Evolutionary conservation across 1,140 invertebrate species (phyloP).

Genomic region (Cardiocondyla obscurior): DNA sequence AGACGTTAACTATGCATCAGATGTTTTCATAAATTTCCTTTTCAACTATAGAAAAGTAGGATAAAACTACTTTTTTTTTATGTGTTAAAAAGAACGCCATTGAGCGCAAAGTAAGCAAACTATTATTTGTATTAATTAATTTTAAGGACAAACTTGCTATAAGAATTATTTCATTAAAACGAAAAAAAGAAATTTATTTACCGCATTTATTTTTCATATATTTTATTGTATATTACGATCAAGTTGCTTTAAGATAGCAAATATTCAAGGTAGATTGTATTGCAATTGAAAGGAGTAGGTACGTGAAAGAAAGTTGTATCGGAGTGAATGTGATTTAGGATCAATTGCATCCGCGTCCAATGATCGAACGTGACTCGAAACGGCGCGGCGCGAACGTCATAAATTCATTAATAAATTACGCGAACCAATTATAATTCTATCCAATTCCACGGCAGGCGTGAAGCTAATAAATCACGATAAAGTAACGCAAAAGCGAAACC

Average conservation of each 20-base stretch:
- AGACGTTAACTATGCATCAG: background rate
- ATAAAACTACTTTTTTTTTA: background rate
- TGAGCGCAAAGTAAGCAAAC: background rate
- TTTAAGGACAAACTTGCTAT: background rate
- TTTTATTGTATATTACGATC: background rate
- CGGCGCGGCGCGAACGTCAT: slow-evolving; percentile 58
- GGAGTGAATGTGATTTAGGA: slow-evolving; percentile 58
- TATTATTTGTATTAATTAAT: background rate
- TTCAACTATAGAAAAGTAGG: background rate
- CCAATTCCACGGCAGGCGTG: slow-evolving; percentile 72
- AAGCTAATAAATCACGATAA: slow-evolving; percentile 73
- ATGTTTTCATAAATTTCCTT: background rate
- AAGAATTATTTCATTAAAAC: background rate
- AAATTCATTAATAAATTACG: slow-evolving; percentile 78
- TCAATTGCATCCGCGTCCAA: slow-evolving; percentile 49
- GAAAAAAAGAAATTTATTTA: background rate
- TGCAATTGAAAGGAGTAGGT: background rate
- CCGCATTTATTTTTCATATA: background rate
- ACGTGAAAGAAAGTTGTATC: slow-evolving; percentile 41
- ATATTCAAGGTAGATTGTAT: background rate
- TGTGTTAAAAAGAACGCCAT: background rate
- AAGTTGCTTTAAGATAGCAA: background rate
- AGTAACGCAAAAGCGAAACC: slow-evolving; percentile 59
- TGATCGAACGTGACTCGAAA: slow-evolving; percentile 29
- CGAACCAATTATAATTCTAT: slow-evolving; percentile 78